A percentile compares a stretch with the other conserved stretches of the same genome.
Conservation (phyloP, 2,797 vertebrate genomes). For the Pseudochaenichthys georgianus region DNA sequence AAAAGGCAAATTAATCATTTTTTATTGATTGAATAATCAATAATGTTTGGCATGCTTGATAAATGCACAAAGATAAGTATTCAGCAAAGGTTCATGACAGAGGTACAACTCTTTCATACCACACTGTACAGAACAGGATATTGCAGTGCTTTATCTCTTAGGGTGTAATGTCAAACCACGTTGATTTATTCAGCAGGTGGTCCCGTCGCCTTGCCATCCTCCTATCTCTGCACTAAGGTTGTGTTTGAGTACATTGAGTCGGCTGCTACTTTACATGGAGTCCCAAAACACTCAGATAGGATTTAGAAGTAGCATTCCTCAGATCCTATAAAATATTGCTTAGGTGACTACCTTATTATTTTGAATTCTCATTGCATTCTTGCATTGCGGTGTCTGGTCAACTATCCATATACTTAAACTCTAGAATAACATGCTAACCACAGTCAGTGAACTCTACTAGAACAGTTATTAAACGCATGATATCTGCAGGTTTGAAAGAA, state of each 20-base stretch:
- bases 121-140: slow-evolving; percentile 19
- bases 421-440: not conserved
- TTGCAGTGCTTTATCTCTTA: slow-evolving; percentile 13
- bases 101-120: slow-evolving; percentile 2
- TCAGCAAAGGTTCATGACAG: not conserved
- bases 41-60: not conserved
- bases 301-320: not conserved
- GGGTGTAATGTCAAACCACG: slow-evolving; percentile 63
- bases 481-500: slow-evolving; percentile 24
- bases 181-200: slow-evolving; percentile 71
- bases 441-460: not conserved
- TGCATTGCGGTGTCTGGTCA: not conserved
- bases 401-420: not conserved
- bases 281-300: not conserved
- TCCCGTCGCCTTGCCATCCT: slow-evolving; percentile 31
- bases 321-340: not conserved
- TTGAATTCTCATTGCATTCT: not conserved
- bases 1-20: not conserved
- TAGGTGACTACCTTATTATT: not conserved
- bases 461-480: slow-evolving; percentile 3
- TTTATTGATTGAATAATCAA: not conserved
- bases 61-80: not conserved
- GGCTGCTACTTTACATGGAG: not conserved
- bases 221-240: slow-evolving; percentile 22
- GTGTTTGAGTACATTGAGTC: slow-evolving; percentile 23